Base-by-base conservation (phyloP, 1,140 invertebrate genomes). In the Ridgeia piscesae region DNA sequence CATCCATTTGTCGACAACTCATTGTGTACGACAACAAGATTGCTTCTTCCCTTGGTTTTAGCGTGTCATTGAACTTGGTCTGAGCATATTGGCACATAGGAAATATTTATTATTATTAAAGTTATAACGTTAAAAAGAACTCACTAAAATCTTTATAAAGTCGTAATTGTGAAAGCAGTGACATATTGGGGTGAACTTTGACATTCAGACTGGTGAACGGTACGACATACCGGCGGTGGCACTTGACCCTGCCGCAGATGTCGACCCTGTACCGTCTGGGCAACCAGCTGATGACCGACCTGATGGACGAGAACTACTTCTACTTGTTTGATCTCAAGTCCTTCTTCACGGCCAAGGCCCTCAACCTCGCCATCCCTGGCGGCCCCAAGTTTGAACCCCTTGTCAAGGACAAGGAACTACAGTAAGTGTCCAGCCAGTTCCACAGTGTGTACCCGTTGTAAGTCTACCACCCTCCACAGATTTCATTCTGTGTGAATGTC, bases 281-380 rank as follows among this genome's bases (percentile, higher is more conserved):
- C 2, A 99, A 99, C 96, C 99, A 99, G 95, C 96, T 99, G n/a
- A 96, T 99, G 0, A 99, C 99, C 31, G 99, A 99, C 96, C 97
- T 99, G 89, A 98, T 99, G 0, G 99, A 99, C 97, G 97, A 98
- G 93, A 99, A 99, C 96, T 99, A 99, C 95, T 99, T 99, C 96
- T 99, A 99, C 96, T 96, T 99, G 0, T 99, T 99, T 96, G 99
- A 99, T 96, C 97, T 99, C 21, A 99, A 99, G 95, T 99, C 99
- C 94, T 99, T 99, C 95, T 99, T 99, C 96, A 99, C 99, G 33
- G 99, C 99, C 0, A 99, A 99, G 96, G 99, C 99, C 17, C 96
- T 99, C 31, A 99, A 99, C 95, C 99, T 99, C 98, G 99, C 99
- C n/a, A 99, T 99, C 94, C 99, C 99, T 35, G 99, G 99, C 93